Conservation (phyloP, 2,797 vertebrate genomes). For the Falco rusticolus region DNA sequence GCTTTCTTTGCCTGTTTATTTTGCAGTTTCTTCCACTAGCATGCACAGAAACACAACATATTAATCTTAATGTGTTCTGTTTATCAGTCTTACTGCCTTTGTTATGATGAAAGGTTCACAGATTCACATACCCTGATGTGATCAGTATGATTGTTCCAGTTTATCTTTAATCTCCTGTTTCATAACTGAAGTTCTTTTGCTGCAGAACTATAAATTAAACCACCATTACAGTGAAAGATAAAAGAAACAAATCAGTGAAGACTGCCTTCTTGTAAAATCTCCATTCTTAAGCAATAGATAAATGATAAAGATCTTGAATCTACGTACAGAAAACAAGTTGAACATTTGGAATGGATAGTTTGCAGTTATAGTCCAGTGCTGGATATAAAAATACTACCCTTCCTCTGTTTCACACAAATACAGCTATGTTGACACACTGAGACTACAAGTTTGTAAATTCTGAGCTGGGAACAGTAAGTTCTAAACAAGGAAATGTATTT, state of each 20-base stretch:
- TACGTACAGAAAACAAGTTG: neutral
- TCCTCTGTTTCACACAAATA: neutral
- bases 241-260: neutral
- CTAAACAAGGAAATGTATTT: neutral
- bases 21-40: neutral
- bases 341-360: neutral
- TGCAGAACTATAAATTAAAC: neutral
- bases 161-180: neutral
- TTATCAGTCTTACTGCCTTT: neutral
- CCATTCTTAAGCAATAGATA: neutral
- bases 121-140: neutral
- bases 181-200: neutral
- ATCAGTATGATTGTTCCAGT: neutral
- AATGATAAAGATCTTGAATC: neutral
- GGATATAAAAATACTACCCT: neutral
- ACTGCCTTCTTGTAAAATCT: neutral
- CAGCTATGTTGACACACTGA: neutral
- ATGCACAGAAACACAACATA: neutral
- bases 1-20: neutral
- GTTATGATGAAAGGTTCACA: neutral
- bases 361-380: neutral
- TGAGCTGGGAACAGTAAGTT: neutral
- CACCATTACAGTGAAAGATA: neutral
- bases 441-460: neutral
- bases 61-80: neutral